Evolutionary conservation across 2,113 vertebrate genomes (phyloP).

Genomic region (Gymnogyps californianus): DNA sequence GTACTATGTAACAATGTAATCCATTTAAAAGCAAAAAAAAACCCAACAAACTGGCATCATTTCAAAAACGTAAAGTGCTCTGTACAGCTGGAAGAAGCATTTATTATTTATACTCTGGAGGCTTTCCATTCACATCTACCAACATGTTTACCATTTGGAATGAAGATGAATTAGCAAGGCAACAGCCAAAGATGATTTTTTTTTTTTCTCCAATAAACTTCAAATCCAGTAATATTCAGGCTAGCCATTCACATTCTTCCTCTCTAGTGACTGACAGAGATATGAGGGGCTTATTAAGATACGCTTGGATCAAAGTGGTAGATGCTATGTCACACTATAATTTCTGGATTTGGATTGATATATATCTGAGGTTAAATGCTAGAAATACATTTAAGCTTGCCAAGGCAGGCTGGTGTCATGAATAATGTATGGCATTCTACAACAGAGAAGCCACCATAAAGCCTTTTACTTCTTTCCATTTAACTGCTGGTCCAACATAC

Average conservation of each 20-base stretch:
- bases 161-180: slow-evolving; percentile 23
- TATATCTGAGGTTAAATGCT: not conserved
- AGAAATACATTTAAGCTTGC: not conserved
- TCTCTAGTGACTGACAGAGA: not conserved
- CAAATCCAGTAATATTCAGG: not conserved
- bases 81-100: slow-evolving; percentile 6
- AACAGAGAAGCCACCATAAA: not conserved
- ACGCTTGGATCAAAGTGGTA: not conserved
- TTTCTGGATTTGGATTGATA: not conserved
- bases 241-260: not conserved
- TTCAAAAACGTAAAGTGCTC: not conserved
- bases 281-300: not conserved
- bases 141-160: not conserved
- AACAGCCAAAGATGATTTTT: not conserved
- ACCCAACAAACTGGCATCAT: not conserved
- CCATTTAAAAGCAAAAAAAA: not conserved
- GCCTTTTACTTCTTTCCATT: not conserved
- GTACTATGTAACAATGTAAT: not conserved
- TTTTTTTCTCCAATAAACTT: not conserved
- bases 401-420: not conserved
- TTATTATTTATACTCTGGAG: slow-evolving; percentile 24
- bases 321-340: not conserved
- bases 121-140: slow-evolving; percentile 28
- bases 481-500: not conserved
- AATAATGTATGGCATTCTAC: not conserved